Evolutionary conservation across 2,113 vertebrate genomes (phyloP).

Genomic region (Gambusia holbrooki): DNA sequence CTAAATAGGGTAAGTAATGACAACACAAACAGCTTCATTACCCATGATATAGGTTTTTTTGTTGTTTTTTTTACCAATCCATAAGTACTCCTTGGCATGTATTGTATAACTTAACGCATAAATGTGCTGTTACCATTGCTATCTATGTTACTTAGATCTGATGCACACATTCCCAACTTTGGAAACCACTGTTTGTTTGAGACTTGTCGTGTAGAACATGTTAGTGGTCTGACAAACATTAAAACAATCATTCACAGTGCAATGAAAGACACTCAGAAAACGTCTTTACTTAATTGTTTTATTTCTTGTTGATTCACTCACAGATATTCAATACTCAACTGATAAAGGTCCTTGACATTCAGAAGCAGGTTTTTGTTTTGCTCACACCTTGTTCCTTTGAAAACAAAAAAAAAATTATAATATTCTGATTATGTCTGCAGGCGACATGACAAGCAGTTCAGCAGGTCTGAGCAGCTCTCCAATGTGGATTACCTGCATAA

Average conservation of each 20-base stretch:
- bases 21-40: background rate
- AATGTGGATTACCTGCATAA: background rate
- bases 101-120: background rate
- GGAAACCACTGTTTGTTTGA: background rate
- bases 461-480: constrained; percentile 8
- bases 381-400: background rate
- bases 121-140: background rate
- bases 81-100: too few species aligned
- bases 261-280: background rate
- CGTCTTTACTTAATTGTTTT: background rate
- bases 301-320: background rate
- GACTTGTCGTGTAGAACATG: background rate
- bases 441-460: constrained; percentile 9
- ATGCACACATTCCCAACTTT: background rate
- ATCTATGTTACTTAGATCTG: too few species aligned
- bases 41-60: background rate
- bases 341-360: background rate
- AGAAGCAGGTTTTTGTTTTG: background rate
- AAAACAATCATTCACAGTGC: background rate
- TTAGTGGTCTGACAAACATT: background rate
- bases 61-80: background rate
- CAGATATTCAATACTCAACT: background rate
- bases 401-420: background rate
- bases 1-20: background rate
- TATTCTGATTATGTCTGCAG: background rate